Evolutionary conservation across 2,888 invertebrate species (phyloP).

Genomic region (Philereme transversata): DNA sequence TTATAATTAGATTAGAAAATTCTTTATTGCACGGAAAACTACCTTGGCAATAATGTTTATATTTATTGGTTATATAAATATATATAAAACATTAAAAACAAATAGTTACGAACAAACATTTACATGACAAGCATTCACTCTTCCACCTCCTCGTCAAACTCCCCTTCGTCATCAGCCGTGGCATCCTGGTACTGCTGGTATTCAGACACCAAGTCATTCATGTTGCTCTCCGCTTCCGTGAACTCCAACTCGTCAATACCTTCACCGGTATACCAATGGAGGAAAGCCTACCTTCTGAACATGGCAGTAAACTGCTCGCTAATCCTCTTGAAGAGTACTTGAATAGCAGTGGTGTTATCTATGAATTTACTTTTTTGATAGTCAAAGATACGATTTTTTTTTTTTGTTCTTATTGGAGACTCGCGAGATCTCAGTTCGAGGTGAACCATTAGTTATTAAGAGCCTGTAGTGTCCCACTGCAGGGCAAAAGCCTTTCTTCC

Average conservation of each 20-base stretch:
- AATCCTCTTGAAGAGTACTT: constrained; percentile 93
- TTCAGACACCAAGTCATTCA: constrained; percentile 94
- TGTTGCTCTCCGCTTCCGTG: constrained; percentile 96
- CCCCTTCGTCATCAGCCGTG: constrained; percentile 93
- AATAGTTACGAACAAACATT: constrained; percentile 47
- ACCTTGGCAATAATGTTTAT: constrained; percentile 32
- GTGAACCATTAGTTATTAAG: no score
- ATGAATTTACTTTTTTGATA: no score
- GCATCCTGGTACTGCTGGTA: constrained; percentile 97
- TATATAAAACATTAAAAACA: constrained; percentile 45
- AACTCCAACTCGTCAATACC: constrained; percentile 99
- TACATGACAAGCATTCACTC: constrained; percentile 64
- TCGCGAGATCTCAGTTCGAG: no score
- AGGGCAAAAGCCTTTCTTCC: no score
- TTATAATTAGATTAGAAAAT: no score
- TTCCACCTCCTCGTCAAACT: constrained; percentile 90
- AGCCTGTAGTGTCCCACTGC: no score
- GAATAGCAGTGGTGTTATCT: constrained; percentile 93
- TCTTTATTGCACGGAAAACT: no score
- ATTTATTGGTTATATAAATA: constrained; percentile 30
- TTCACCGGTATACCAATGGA: constrained; percentile 98
- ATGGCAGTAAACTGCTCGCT: constrained; percentile 94
- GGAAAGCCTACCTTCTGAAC: constrained; percentile 97
- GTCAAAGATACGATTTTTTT: no score
- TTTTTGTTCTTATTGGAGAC: no score